A percentile compares a stretch with the other conserved stretches of the same genome.
Conservation (phyloP, 2,797 vertebrate genomes). For the Champsocephalus gunnari region DNA sequence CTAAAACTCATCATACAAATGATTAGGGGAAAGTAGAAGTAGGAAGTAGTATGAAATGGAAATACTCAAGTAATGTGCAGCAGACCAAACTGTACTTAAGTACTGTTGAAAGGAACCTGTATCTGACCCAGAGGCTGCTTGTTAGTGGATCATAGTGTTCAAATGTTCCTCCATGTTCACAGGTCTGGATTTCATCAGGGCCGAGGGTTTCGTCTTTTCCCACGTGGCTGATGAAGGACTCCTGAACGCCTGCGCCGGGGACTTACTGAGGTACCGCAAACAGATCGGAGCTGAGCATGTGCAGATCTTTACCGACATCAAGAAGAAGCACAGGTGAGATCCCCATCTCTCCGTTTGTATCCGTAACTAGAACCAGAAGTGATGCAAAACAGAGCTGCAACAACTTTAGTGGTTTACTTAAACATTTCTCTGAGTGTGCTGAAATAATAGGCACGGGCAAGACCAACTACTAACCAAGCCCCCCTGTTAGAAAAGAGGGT, state of each 20-base stretch:
- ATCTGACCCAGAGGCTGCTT: neutral
- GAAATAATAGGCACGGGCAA: neutral
- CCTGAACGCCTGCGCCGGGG: slow-evolving; percentile 89
- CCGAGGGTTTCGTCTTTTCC: slow-evolving; percentile 88
- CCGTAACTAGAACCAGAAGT: neutral
- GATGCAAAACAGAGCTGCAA: neutral
- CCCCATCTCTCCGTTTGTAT: neutral
- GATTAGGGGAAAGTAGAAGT: too few species aligned
- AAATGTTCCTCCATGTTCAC: slow-evolving; percentile 11
- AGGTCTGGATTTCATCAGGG: slow-evolving; percentile 89
- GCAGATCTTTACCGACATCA: slow-evolving; percentile 92
- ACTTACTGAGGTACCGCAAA: slow-evolving; percentile 88
- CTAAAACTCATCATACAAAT: too few species aligned
- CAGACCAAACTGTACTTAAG: too few species aligned
- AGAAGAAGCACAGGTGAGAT: slow-evolving; percentile 91
- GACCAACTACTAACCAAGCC: neutral
- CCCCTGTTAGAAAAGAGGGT: neutral
- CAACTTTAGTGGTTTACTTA: neutral
- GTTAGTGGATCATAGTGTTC: neutral
- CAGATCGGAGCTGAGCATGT: slow-evolving; percentile 88
- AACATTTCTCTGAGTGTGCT: neutral
- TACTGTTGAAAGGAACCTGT: neutral
- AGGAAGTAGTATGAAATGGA: too few species aligned
- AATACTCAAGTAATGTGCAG: too few species aligned
- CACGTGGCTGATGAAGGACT: slow-evolving; percentile 90